phyloP scores from a whole-genome alignment of 1,140 invertebrate genomes.

The Lerema accius region DNA sequence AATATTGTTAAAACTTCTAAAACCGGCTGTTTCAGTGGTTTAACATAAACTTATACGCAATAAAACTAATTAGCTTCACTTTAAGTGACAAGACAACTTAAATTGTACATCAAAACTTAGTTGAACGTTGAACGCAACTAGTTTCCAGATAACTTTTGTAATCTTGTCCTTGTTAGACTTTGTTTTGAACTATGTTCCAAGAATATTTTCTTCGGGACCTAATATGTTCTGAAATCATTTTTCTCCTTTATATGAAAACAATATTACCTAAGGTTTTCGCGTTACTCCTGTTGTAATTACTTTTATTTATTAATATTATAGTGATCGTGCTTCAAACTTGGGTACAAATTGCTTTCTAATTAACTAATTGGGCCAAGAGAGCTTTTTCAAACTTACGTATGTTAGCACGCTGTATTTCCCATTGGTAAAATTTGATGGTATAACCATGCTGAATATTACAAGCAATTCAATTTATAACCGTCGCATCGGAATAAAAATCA shows the following conservation, averaged over 20 bases:
- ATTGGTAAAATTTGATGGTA: conserved; percentile 5
- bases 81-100: conserved; percentile 21
- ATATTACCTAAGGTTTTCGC: no score
- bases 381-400: no score
- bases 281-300: no score
- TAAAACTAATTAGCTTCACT: no score
- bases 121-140: not conserved
- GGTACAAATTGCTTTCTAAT: no score
- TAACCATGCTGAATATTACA: conserved; percentile 24
- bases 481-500: conserved; percentile 26
- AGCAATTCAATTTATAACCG: conserved; percentile 22
- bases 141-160: conserved; percentile 7
- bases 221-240: not conserved
- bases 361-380: no score
- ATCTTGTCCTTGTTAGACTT: conserved; percentile 10
- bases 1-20: no score
- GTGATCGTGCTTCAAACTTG: no score
- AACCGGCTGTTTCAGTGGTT: no score
- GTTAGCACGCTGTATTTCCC: no score
- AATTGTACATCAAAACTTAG: conserved; percentile 16
- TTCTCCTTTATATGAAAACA: not conserved
- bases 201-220: conserved; percentile 1
- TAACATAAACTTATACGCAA: no score
- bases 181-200: not conserved
- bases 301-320: no score